A percentile compares a stretch with the other conserved stretches of the same genome.
Evolutionary conservation across 2,797 vertebrate species (phyloP).

Genomic region (Mycteria americana): DNA sequence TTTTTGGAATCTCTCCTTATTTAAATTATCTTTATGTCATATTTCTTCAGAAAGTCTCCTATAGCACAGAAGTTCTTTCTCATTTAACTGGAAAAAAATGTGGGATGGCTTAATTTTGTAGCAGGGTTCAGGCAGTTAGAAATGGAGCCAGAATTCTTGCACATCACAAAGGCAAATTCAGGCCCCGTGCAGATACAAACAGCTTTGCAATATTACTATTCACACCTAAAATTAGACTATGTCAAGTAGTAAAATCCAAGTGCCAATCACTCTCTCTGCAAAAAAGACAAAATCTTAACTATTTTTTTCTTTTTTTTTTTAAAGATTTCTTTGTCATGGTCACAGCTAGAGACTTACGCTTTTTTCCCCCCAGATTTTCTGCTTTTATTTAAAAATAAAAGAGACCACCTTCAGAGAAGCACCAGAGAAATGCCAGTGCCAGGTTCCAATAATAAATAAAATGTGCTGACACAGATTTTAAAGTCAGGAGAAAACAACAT

Average conservation of each 20-base stretch:
- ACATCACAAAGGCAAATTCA: background rate
- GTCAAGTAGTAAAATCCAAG: background rate
- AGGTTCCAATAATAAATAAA: background rate
- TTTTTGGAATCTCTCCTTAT: background rate
- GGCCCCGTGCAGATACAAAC: background rate
- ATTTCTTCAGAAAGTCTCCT: background rate
- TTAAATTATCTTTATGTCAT: background rate
- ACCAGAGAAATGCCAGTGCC: background rate
- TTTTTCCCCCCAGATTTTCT: background rate
- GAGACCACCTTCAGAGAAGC: background rate
- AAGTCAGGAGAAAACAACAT: background rate
- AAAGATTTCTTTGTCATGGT: background rate
- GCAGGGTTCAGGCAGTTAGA: background rate
- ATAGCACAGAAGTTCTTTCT: background rate
- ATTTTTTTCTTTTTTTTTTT: background rate
- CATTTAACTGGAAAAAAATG: background rate
- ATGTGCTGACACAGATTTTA: background rate
- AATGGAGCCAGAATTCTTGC: background rate
- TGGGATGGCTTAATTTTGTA: background rate
- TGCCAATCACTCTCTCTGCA: background rate
- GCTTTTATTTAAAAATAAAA: slow-evolving; percentile 40
- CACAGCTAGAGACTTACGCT: background rate
- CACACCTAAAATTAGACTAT: slow-evolving; percentile 22
- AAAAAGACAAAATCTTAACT: background rate
- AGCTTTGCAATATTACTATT: background rate